Evolutionary conservation across 2,113 vertebrate genomes (phyloP), one percentile per base, ranked within the genome.

Genomic region (Galemys pyrenaicus): DNA sequence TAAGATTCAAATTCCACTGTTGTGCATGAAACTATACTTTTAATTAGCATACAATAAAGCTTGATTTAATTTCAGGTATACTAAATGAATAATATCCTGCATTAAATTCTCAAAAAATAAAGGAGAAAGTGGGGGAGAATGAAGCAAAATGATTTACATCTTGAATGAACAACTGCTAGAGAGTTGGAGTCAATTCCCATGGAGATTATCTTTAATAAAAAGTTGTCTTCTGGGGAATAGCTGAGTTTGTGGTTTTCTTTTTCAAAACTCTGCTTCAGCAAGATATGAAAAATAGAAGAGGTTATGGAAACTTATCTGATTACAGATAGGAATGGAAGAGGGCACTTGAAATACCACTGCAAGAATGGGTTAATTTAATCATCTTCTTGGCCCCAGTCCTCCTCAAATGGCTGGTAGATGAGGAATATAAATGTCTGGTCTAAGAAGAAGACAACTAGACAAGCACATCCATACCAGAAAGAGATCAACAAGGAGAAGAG

Each of bases 401-500:
- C 99, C 99, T 94, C 99, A 99, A 56, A 99, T 99, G 99, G 99
- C 99, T 73, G 99, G 99, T 95, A 99, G 99, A 99, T 99, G 99
- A 99, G 99, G 99, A 99, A 99, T 99, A 99, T 99, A 97, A 98
- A 99, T 0, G 97, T 99, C 99, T 51, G 98, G 98, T 98, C 44
- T 87, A 58, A 84, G 92, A 98, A 98, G 99, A 98, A 98, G 99
- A 99, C 98, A 96, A 78, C 78, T 94, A 97, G 98, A 95, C 97
- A 82, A 97, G 78, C 96, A 95, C 97, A 89, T 98, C 95, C 91
- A 49, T 84, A 95, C 93, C n/a, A 26, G 94, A 96, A 94, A 92
- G 86, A 65, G 88, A 87, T 75, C 92, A 97, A 92, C 90, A 96
- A 81, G 86, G 96, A 96, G 67, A 84, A 51, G 46, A 80, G 67